A percentile compares a stretch with the other conserved stretches of the same genome.
These are phyloP conservation scores for Rhagoletis pomonella DNA, from an alignment of 1,140 invertebrate genomes.

Conservation along the genomic window DNA sequence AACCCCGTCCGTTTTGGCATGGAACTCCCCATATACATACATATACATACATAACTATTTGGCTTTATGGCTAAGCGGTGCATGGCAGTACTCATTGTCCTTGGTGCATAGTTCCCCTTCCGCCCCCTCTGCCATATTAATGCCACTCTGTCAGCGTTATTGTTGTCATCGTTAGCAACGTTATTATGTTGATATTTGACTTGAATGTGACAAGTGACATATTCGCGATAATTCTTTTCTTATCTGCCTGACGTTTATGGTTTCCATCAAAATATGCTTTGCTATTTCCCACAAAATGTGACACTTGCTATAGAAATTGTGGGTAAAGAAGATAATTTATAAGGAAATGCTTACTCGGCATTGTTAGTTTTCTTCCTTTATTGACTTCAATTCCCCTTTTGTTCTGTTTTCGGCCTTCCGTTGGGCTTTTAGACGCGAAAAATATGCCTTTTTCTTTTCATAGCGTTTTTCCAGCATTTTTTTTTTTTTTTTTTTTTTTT, in stretches of 20 bases:
- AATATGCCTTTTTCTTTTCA: too few relatives aligned
- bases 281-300: background rate
- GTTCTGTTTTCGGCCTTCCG: background rate
- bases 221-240: conserved; percentile 38
- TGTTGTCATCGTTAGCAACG: conserved; percentile 3
- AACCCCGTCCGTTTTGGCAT: too few relatives aligned
- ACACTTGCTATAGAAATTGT: background rate
- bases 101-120: too few relatives aligned
- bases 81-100: too few relatives aligned
- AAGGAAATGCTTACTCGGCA: background rate
- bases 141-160: background rate
- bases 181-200: conserved; percentile 23
- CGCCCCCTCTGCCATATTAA: too few relatives aligned
- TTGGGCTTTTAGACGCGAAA: too few relatives aligned
- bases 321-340: background rate
- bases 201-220: conserved; percentile 26
- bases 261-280: background rate
- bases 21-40: too few relatives aligned
- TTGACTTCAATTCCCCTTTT: background rate
- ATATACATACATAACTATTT: too few relatives aligned
- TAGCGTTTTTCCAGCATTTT: background rate
- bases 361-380: background rate
- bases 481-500: background rate
- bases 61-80: too few relatives aligned
- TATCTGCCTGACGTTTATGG: background rate